Evolutionary conservation across 2,113 vertebrate species (phyloP), one percentile per base, ranked within the genome.

Genomic region (Podarcis raffonei): DNA sequence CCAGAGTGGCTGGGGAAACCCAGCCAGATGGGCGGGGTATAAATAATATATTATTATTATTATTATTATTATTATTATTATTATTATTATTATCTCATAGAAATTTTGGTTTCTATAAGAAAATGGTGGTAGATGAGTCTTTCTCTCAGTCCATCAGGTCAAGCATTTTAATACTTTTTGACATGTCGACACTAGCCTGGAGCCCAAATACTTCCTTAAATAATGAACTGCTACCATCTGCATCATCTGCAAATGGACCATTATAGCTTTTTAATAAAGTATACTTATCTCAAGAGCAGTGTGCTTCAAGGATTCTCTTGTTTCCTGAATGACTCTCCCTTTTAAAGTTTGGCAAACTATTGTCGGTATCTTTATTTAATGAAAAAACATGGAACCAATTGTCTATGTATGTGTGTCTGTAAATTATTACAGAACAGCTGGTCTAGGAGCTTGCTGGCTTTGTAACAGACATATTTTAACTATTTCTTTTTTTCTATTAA

Each of bases 321-420:
- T 48, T 66, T 65, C 69, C 42, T 66, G 77, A 81, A 39, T 65
- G 74, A 62, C 35, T 75, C 23, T 37, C 72, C 65, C 83, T 71
- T 48, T 85, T 76, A 87, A 90, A 72, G 32, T 59, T 53, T 86
- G 65, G 23, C 89, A 94, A 16, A 59, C 62, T 88, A 59, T n/a
- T 87, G 80, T 13, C 35, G 68, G 53, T 95, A 89, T 85, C 89
- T 85, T 85, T 48, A 71, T n/a, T 0, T 72, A 81, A 89, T 3
- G 30, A 83, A 87, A 71, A 25, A 32, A 66, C 39, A 87, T 25
- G n/a, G 85, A 89, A 62, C n/a, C 25, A 76, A 57, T 69, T 68
- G 76, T 15, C 8, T 91, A 25, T 35, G 30, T 48, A 42, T 35
- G 59, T 83, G 69, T 76, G 68, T 48, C 66, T 32, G 75, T n/a